Base-by-base conservation (phyloP, 2,888 invertebrate species). In the Agonopterix alstromeriana region DNA sequence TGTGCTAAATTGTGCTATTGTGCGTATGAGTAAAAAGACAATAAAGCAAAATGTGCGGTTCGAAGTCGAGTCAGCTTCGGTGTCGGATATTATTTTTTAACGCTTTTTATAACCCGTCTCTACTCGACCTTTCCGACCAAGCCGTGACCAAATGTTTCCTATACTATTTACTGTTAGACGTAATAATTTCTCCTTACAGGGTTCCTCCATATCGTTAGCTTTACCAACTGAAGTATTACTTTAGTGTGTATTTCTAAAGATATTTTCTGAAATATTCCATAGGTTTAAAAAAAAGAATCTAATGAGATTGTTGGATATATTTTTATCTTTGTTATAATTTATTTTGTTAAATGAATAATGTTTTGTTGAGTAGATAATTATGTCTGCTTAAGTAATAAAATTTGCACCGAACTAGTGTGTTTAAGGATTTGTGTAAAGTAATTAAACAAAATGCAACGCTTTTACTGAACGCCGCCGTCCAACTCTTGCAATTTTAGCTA, bases 201-300 rank as follows among this genome's bases (percentile, higher is more conserved):
- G 87, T 88, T 85, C 77, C 85, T 82, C 79, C 87, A 88, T 88
- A 88, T 88, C 87, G 85, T 84, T 86, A 86, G 85, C 84, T 83
- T 84, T 86, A 86, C 80, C 77, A 76, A 82, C 79, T 77, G 74
- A 86, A 82, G 83, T 86, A 83, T 85, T 86, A 80, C 75, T 82
- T 79, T 82, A 81, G 79, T 75, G 70, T 77, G 73, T 79, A 66
- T 63, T 59, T 61, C 65, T 74, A 73, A 76, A 72, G 65, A 71
- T 73, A 67, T 73, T 77, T 77, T 77, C 73, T 65, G 65, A 75
- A 75, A 71, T 70, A 84, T 85, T 85, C 82, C 84, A 83, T 85
- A 83, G 80, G 61, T 69, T 73, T 80, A 77, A 64, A 68, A 65
- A 77, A 64, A 68, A 70, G 53, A 55, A 55, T 60, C 61, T 61